These are phyloP conservation scores for Catocala fraxini DNA, from an alignment of 2,888 invertebrate species.

Conservation along the genomic window DNA sequence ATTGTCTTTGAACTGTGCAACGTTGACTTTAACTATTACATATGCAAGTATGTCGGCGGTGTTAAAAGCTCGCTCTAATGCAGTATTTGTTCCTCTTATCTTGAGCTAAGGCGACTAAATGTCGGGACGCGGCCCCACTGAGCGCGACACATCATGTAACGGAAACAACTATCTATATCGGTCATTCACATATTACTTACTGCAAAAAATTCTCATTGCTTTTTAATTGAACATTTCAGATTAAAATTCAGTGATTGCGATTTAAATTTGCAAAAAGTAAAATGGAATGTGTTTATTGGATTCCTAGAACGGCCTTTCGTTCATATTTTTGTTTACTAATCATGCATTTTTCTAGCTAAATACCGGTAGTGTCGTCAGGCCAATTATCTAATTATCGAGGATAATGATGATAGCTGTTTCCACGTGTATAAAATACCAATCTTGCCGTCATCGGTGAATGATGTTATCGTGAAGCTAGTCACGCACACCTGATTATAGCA, in stretches of 20 bases:
- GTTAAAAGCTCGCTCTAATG: conserved; percentile 54
- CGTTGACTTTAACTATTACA: conserved; percentile 52
- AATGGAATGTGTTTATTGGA: conserved; percentile 30
- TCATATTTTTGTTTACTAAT: conserved; percentile 10
- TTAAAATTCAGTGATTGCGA: conserved; percentile 12
- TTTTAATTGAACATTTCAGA: conserved; percentile 26
- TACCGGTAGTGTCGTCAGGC: background rate
- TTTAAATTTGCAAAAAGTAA: background rate
- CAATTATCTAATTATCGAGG: conserved; percentile 16
- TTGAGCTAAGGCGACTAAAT: conserved; percentile 46
- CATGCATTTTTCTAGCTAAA: background rate
- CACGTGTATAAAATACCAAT: background rate
- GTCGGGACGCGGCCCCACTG: conserved; percentile 24
- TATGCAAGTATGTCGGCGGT: conserved; percentile 48
- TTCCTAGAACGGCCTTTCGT: conserved; percentile 10
- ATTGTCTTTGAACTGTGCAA: conserved; percentile 49
- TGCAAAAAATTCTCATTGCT: conserved; percentile 19
- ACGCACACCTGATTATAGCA: background rate
- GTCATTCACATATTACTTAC: conserved; percentile 27
- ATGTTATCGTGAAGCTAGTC: background rate
- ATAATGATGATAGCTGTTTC: conserved; percentile 2
- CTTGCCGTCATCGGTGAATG: background rate
- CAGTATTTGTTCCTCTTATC: conserved; percentile 61
- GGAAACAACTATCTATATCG: conserved; percentile 22
- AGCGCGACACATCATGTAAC: conserved; percentile 17